Evolutionary conservation across 1,140 invertebrate genomes (phyloP), one percentile per base, ranked within the genome.

Genomic region (Phocides pigmalion): DNA sequence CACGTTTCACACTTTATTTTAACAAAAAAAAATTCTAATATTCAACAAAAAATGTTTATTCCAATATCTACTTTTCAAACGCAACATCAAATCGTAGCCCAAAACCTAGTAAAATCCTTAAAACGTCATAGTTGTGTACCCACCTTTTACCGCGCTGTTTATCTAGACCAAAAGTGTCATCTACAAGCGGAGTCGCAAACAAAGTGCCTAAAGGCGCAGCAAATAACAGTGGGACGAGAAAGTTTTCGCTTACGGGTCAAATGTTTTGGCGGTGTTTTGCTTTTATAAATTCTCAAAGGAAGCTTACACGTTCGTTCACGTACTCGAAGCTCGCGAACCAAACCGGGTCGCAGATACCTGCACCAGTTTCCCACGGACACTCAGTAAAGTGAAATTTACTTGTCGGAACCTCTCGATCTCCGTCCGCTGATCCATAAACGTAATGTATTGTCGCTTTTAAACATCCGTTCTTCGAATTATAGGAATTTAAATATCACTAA

Each of bases 261-360:
- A 58, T 46, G 41, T 58, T 58, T 58, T 58, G 41, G 54, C 54
- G 17, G 41, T 25, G 14, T 58, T 32, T 42, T 32, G 22, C 54
- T 22, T 58, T 28, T 32, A 51, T 51, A 19, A 12, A 50, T 42
- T 58, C 22, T 32, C 15, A 11, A 46, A 58, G 54, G 54, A 58
- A 41, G 14, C 41, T 15, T 16, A 2, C n/a, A 14, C 14, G 39
- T 44, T 56, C 37, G 20, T 56, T 56, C 37, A 42, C 35, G 53
- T 56, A 56, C 20, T 16, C 11, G 20, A 32, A 46, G 50, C 59
- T 72, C 76, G 67, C 73, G 74, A 79, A 74, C 54, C 50, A 50
- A 82, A 79, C 76, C 72, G 53, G 72, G 79, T 77, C 74, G 66
- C 62, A 70, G 64, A 54, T 54, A 56, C 20, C 35, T 54, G 51